phyloP scores from a whole-genome alignment of 2,888 invertebrate species.

The Thymelicus acteon region DNA sequence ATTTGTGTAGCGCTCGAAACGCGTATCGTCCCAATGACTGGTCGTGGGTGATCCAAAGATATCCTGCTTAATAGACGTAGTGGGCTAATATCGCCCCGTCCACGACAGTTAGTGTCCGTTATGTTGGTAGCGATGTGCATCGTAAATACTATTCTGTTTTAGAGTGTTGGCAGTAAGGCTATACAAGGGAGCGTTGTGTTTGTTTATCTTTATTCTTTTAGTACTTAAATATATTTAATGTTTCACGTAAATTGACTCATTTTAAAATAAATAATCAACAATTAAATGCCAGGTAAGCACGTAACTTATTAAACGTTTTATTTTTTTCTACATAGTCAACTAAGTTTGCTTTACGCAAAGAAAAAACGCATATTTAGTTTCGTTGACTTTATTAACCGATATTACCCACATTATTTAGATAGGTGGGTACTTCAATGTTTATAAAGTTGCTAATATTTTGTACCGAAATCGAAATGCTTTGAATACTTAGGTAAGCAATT shows the following conservation, averaged over 20 bases:
- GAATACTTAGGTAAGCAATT: no score
- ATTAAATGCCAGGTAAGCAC: no score
- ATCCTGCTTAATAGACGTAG: constrained; percentile 36
- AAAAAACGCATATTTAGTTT: no score
- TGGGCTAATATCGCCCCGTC: constrained; percentile 25
- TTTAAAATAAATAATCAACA: neutral
- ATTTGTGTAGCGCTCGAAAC: constrained; percentile 50
- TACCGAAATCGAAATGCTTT: no score
- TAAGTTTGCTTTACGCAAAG: no score
- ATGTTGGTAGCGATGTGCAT: constrained; percentile 38
- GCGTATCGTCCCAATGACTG: constrained; percentile 38
- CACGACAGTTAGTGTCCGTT: constrained; percentile 36
- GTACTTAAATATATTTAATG: neutral
- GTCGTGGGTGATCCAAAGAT: constrained; percentile 39
- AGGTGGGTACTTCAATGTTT: no score
- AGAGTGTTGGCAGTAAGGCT: constrained; percentile 11
- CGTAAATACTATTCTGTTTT: constrained; percentile 21
- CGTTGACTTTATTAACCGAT: no score
- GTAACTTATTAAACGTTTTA: neutral
- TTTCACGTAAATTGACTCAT: neutral
- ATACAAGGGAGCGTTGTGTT: neutral
- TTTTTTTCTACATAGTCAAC: neutral
- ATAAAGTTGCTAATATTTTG: no score
- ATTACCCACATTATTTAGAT: no score
- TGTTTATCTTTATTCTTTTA: neutral